phyloP scores from a whole-genome alignment of 2,797 vertebrate species.

The Sebastiscus albofasciatus region DNA sequence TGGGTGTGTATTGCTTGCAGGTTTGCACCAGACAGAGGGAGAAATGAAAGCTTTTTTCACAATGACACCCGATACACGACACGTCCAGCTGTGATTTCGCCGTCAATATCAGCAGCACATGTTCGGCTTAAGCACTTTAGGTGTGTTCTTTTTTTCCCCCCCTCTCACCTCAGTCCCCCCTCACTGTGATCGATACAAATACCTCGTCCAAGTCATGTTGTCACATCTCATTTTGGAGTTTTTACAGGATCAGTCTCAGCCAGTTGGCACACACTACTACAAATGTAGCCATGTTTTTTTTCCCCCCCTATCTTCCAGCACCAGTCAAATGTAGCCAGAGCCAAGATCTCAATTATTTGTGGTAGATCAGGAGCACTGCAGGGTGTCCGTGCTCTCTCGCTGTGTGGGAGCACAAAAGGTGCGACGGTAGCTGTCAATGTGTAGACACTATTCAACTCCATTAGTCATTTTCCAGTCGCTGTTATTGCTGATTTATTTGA shows the following conservation, averaged over 20 bases:
- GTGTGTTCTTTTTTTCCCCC: slow-evolving; percentile 22
- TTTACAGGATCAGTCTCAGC: slow-evolving; percentile 29
- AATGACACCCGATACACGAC: slow-evolving; percentile 64
- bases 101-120: slow-evolving; percentile 51
- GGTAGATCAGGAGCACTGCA: slow-evolving; percentile 34
- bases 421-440: neutral
- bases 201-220: slow-evolving; percentile 34
- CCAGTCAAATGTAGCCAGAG: slow-evolving; percentile 11
- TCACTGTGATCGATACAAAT: slow-evolving; percentile 56
- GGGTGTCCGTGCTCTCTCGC: slow-evolving; percentile 20
- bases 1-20: slow-evolving; percentile 47
- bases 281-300: slow-evolving; percentile 20
- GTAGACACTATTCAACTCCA: slow-evolving; percentile 2
- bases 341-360: slow-evolving; percentile 37
- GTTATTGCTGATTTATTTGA: neutral
- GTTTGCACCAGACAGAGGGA: slow-evolving; percentile 33
- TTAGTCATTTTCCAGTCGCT: slow-evolving; percentile 8
- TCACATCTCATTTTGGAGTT: slow-evolving; percentile 42
- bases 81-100: slow-evolving; percentile 54
- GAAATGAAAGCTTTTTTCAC: slow-evolving; percentile 61
- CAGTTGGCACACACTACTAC: slow-evolving; percentile 16
- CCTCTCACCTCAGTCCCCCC: slow-evolving; percentile 10
- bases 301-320: neutral
- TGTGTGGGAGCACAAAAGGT: slow-evolving; percentile 24
- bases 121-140: slow-evolving; percentile 19